Evolutionary conservation across 2,797 vertebrate genomes (phyloP).

Genomic region (Tinamus major): DNA sequence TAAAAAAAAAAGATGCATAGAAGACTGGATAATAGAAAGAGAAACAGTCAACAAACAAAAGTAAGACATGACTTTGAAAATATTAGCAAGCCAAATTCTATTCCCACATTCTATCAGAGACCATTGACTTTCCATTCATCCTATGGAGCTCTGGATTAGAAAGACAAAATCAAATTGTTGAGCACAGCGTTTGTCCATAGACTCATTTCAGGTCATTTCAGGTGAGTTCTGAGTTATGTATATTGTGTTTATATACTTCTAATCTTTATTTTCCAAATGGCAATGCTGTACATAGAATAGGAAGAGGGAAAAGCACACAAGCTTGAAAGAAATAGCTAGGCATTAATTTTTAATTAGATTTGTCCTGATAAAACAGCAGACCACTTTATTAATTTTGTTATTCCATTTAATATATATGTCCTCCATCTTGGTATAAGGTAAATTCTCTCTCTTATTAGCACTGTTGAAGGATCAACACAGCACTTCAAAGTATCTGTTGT

Average conservation of each 20-base stretch:
- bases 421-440: background rate
- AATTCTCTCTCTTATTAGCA: slow-evolving; percentile 2
- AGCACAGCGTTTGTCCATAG: background rate
- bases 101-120: background rate
- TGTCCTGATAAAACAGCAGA: background rate
- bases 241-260: background rate
- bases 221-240: background rate
- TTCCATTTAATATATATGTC: background rate
- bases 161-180: background rate
- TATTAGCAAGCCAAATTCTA: background rate
- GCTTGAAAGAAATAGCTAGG: background rate
- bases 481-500: slow-evolving; percentile 1
- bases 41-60: background rate
- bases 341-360: background rate
- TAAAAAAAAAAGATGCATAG: background rate
- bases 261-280: background rate
- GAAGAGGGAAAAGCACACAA: background rate
- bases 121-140: background rate
- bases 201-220: background rate
- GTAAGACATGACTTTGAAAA: background rate
- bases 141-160: background rate
- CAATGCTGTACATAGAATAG: background rate
- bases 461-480: slow-evolving; percentile 5
- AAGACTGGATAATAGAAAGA: background rate
- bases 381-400: background rate